phyloP scores from a whole-genome alignment of 2,113 vertebrate genomes.

The Chloropsis hardwickii region DNA sequence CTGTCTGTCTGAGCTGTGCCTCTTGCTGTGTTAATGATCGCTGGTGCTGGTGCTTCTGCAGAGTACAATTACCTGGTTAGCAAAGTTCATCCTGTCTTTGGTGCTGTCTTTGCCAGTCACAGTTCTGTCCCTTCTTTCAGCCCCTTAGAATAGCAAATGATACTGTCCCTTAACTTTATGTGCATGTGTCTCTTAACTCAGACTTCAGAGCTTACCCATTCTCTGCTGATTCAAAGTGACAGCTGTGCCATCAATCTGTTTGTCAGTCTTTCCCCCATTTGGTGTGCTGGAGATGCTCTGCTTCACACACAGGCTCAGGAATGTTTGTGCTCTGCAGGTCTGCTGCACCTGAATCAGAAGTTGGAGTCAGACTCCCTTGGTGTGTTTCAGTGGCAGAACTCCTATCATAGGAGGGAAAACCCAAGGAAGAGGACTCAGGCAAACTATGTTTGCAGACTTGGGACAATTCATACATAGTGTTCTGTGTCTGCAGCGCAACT shows the following conservation, averaged over 20 bases:
- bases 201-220: not conserved
- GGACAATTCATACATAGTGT: not conserved
- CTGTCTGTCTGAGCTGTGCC: not conserved
- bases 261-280: not conserved
- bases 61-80: not conserved
- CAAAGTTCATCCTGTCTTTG: not conserved
- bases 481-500: not conserved
- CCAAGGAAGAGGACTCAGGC: not conserved
- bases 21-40: not conserved
- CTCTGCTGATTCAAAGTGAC: not conserved
- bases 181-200: not conserved
- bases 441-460: not conserved
- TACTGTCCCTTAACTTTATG: not conserved
- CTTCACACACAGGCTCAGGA: not conserved
- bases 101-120: not conserved
- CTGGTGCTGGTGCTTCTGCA: not conserved
- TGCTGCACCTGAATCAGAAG: not conserved
- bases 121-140: not conserved
- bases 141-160: not conserved
- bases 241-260: slow-evolving; percentile 2
- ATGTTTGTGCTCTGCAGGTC: not conserved
- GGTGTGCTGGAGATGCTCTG: not conserved
- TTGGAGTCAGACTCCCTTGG: not conserved
- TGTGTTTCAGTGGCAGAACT: not conserved
- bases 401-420: not conserved